phyloP scores from a whole-genome alignment of 2,797 vertebrate genomes.

The Artibeus lituratus region DNA sequence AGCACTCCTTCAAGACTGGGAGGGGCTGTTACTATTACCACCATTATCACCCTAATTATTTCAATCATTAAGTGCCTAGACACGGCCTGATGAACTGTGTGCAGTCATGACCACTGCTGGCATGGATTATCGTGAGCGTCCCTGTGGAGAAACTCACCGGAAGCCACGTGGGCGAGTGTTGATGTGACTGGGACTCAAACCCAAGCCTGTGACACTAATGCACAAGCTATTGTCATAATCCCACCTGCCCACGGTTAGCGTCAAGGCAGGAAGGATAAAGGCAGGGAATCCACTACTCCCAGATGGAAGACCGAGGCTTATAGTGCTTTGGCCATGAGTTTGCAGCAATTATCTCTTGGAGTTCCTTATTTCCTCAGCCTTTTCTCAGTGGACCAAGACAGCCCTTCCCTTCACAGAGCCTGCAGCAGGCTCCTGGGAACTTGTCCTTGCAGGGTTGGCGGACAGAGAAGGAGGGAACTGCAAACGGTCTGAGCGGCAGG shows the following conservation, averaged over 20 bases:
- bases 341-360: background rate
- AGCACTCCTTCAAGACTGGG: background rate
- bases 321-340: background rate
- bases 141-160: background rate
- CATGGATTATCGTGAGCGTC: background rate
- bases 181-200: background rate
- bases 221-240: background rate
- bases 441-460: background rate
- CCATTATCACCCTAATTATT: too few relatives aligned
- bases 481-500: too few relatives aligned
- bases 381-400: background rate
- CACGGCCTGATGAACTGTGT: background rate
- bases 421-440: background rate
- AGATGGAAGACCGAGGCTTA: background rate
- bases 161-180: background rate
- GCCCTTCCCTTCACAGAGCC: background rate
- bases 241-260: background rate
- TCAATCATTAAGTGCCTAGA: background rate
- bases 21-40: background rate
- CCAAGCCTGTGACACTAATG: background rate
- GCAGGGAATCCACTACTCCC: background rate
- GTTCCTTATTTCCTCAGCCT: background rate
- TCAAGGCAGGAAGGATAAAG: background rate
- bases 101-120: background rate
- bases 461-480: background rate